Evolutionary conservation across 2,797 vertebrate species (phyloP), one percentile per base, ranked within the genome.

Genomic region (Eulemur rubriventer): DNA sequence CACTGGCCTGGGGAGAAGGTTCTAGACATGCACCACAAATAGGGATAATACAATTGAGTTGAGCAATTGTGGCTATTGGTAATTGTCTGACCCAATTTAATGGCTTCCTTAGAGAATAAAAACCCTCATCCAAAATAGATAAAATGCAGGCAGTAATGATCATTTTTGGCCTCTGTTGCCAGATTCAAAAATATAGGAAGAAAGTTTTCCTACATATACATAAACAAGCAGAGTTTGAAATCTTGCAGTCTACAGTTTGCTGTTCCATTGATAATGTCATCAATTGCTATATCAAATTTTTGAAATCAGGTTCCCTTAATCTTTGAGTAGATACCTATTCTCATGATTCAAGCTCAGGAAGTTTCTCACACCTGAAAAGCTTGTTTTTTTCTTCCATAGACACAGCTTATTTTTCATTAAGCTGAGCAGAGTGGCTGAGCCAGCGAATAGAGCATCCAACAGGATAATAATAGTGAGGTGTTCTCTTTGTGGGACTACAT

Each of bases 401-500:
- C 69, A 91, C 26, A 95, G 35, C 33, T 59, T 89, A 76, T 89
- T 94, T 96, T 95, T 97, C 67, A 96, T 97, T 96, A 96, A 92
- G 13, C 81, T 85, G 76, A 95, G 85, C n/a, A 30, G 57, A 95
- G n/a, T 82, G 61, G 84, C 75, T 6, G 0, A 95, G 84, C 57
- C 76, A 94, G 61, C 2, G 55, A 97, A 96, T 48, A 90, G 87
- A 96, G 79, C 87, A 91, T 92, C 81, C 78, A 86, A 86, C 92
- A 94, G 70, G 52, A 92, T 94, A 96, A 91, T 67, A 95, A 94
- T 73, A 86, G 81, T 80, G 92, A 95, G 63, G 78, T 96, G 85
- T 98, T 96, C 90, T 96, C 96, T 97, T 97, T 95, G 94, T 96
- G 82, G 81, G 69, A 75, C 90, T 72, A 95, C 96, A 97, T 95